These are phyloP conservation scores for Xestobium rufovillosum DNA, from an alignment of 2,888 invertebrate genomes.

Conservation along the genomic window DNA sequence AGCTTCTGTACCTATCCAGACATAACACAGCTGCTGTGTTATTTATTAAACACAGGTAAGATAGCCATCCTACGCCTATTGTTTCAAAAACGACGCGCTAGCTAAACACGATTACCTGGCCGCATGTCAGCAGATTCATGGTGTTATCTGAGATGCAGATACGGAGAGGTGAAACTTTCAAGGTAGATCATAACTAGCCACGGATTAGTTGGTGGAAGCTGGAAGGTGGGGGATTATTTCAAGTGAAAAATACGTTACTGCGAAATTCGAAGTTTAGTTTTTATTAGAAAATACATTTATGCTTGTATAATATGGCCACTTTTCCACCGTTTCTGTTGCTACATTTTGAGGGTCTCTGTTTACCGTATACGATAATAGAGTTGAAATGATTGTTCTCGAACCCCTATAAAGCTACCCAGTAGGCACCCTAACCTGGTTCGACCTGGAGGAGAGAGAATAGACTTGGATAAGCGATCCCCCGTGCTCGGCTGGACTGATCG, in stretches of 20 bases:
- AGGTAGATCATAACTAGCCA: too few species aligned
- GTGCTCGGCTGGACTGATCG: conserved; percentile 37
- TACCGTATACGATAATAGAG: conserved; percentile 23
- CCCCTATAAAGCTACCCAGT: conserved; percentile 20
- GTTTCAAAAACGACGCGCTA: conserved; percentile 22
- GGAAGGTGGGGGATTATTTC: too few species aligned
- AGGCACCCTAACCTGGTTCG: conserved; percentile 24
- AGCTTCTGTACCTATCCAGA: conserved; percentile 17
- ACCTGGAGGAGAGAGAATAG: conserved; percentile 24
- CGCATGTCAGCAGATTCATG: conserved; percentile 16
- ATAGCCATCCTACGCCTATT: conserved; percentile 19
- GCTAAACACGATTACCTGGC: conserved; percentile 22
- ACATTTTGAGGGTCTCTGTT: background rate
- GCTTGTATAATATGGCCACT: too few species aligned
- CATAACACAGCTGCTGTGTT: conserved; percentile 24
- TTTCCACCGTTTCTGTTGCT: conserved; percentile 1
- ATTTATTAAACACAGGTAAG: conserved; percentile 28
- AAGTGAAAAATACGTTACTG: too few species aligned
- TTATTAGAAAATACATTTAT: too few species aligned
- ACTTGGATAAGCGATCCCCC: conserved; percentile 36
- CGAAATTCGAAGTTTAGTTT: too few species aligned
- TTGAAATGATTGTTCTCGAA: conserved; percentile 26
- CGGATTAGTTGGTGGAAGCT: too few species aligned
- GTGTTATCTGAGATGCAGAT: too few species aligned
- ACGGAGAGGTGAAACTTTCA: too few species aligned